Conservation (phyloP, 2,888 invertebrate genomes). For the Dyspetes luteomarginatus region DNA sequence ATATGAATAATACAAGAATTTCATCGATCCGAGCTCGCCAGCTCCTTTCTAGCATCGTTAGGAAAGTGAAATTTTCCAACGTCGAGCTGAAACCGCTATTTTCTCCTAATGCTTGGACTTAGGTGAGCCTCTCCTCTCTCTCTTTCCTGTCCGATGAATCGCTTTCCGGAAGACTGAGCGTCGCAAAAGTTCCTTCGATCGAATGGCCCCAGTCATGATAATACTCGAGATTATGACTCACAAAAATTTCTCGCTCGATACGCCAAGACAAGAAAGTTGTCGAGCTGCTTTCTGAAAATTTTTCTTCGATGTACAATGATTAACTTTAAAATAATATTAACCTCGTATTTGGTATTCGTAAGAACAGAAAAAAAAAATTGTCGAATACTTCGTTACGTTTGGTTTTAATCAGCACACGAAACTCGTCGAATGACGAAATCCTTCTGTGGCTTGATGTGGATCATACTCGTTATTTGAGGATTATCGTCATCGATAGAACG, state of each 20-base stretch:
- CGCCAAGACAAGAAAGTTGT: background rate
- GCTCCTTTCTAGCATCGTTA: background rate
- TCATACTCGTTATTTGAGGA: constrained; percentile 68
- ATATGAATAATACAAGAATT: no score
- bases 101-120: constrained; percentile 3
- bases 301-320: background rate
- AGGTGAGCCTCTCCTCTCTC: background rate
- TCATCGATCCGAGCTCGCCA: background rate
- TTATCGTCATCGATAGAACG: constrained; percentile 46
- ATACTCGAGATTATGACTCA: background rate
- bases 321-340: background rate
- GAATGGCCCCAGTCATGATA: background rate
- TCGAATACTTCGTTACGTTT: background rate
- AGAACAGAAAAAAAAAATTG: background rate
- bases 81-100: background rate
- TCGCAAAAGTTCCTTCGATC: background rate
- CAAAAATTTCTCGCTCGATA: background rate
- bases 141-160: background rate
- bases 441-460: background rate
- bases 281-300: background rate
- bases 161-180: constrained; percentile 9
- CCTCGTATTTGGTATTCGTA: background rate
- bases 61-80: constrained; percentile 22
- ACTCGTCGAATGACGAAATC: background rate
- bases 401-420: background rate